A percentile compares a stretch with the other conserved stretches of the same genome.
Evolutionary conservation across 2,797 vertebrate genomes (phyloP).

Genomic region (Thripadectes ignobilis): DNA sequence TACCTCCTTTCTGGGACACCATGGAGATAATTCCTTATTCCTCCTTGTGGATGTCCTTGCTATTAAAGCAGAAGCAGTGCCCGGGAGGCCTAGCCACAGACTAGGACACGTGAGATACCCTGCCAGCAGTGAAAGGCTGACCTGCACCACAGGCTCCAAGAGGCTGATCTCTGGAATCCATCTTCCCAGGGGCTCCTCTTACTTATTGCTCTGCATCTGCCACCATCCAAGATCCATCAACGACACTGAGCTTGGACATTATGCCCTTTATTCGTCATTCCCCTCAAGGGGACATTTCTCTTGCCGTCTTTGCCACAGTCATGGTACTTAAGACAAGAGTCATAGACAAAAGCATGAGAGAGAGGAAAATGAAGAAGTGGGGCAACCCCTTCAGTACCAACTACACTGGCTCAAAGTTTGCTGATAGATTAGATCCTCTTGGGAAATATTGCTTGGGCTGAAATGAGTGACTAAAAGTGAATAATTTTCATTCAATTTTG

Average conservation of each 20-base stretch:
- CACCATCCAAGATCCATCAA: rapidly evolving
- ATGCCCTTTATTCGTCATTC: not conserved
- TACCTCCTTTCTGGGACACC: not conserved
- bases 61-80: not conserved
- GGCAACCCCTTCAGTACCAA: not conserved
- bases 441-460: not conserved
- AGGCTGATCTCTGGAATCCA: not conserved
- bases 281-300: not conserved
- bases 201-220: not conserved
- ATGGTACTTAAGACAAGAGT: not conserved
- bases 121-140: not conserved
- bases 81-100: not conserved
- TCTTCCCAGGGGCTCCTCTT: not conserved
- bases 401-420: not conserved
- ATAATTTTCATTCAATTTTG: not conserved
- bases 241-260: rapidly evolving
- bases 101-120: not conserved
- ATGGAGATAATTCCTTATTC: not conserved
- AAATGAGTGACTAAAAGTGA: not conserved
- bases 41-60: not conserved
- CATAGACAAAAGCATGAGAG: not conserved
- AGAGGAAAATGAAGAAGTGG: not conserved
- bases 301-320: not conserved
- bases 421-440: not conserved
- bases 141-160: not conserved